phyloP scores from a whole-genome alignment of 2,797 vertebrate genomes.

The Tapera naevia region DNA sequence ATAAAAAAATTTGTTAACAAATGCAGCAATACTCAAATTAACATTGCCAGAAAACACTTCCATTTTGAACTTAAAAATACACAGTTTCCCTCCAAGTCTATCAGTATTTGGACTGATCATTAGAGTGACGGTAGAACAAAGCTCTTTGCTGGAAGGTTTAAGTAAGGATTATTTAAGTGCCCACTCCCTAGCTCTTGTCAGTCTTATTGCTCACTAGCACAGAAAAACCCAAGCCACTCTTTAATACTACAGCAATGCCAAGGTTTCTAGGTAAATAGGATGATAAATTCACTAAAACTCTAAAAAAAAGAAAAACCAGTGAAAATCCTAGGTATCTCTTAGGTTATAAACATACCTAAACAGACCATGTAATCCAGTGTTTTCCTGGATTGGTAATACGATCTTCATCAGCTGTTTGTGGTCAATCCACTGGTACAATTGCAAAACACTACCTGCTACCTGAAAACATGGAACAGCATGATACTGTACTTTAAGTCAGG shows the following conservation, averaged over 20 bases:
- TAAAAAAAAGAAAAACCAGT: neutral
- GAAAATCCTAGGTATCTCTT: neutral
- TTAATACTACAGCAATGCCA: neutral
- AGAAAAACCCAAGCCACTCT: neutral
- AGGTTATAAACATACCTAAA: neutral
- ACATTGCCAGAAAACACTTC: neutral
- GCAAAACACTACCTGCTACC: neutral
- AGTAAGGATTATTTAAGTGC: neutral
- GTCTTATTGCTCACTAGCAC: neutral
- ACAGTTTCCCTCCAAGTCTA: neutral
- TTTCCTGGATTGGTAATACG: neutral
- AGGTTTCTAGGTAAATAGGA: neutral
- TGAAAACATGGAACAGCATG: neutral
- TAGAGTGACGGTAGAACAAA: neutral
- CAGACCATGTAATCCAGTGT: neutral
- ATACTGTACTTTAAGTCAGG: neutral
- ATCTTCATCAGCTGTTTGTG: neutral
- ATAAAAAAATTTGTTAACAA: neutral
- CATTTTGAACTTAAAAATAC: neutral
- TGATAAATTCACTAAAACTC: neutral
- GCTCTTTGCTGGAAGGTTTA: neutral
- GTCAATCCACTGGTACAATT: neutral
- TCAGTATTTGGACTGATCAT: neutral
- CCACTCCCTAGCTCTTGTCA: neutral
- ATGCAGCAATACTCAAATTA: neutral